A percentile compares a stretch with the other conserved stretches of the same genome.
Conservation (phyloP, 2,888 invertebrate species). For the Unio delphinus region DNA sequence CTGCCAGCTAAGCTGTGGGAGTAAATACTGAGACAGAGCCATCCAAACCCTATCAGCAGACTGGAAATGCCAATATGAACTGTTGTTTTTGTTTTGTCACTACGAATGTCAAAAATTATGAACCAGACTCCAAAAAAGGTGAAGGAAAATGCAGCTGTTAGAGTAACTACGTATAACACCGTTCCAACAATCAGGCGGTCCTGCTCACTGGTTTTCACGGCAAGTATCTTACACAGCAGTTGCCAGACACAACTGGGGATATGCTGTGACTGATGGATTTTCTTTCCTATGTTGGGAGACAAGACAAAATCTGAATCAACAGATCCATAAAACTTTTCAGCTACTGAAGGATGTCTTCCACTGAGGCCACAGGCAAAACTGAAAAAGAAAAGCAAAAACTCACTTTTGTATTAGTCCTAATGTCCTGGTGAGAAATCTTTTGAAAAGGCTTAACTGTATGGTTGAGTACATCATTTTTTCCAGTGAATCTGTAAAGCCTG, state of each 20-base stretch:
- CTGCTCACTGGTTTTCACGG: constrained; percentile 54
- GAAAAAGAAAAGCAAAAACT: too few relatives aligned
- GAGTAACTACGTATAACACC: constrained; percentile 45
- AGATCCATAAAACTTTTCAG: constrained; percentile 21
- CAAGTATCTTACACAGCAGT: constrained; percentile 62
- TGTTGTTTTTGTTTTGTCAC: constrained; percentile 62
- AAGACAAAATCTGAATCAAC: constrained; percentile 6
- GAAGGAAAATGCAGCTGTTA: constrained; percentile 56
- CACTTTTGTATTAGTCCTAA: too few relatives aligned
- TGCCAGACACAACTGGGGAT: constrained; percentile 69
- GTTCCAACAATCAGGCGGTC: constrained; percentile 61
- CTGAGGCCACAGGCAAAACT: too few relatives aligned
- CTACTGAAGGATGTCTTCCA: too few relatives aligned
- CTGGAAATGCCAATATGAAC: constrained; percentile 66
- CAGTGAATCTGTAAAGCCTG: too few relatives aligned
- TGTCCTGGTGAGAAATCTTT: too few relatives aligned
- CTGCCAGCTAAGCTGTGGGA: constrained; percentile 70
- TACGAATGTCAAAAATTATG: constrained; percentile 65
- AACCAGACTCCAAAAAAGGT: constrained; percentile 61
- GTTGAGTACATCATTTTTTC: too few relatives aligned
- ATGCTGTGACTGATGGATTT: constrained; percentile 54
- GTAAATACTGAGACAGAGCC: constrained; percentile 71
- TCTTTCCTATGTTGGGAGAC: constrained; percentile 2
- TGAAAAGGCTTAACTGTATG: too few relatives aligned
- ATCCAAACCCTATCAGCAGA: constrained; percentile 66